Conservation (phyloP, 2,888 invertebrate genomes). For the Chaitophorus viminalis region DNA sequence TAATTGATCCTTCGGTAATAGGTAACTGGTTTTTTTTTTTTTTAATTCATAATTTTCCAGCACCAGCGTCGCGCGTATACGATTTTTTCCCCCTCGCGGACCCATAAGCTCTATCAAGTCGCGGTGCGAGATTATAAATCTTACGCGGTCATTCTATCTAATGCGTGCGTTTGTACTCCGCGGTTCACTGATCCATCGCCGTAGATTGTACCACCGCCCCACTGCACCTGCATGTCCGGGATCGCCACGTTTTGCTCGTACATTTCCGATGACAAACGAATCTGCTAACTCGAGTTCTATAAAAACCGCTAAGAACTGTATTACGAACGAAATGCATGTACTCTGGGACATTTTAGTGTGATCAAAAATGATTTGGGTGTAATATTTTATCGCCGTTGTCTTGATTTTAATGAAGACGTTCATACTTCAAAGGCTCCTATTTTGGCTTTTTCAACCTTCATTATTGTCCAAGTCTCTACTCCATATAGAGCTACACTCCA, state of each 20-base stretch:
- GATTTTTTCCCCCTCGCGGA: not conserved
- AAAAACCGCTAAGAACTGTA: no score
- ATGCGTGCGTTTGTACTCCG: not conserved
- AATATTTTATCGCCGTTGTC: no score
- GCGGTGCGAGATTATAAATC: slow-evolving; percentile 28
- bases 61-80: not conserved
- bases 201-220: not conserved
- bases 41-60: slow-evolving; percentile 41
- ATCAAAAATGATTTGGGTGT: no score
- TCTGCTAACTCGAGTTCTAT: not conserved
- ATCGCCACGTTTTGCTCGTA: not conserved
- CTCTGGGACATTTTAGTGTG: no score
- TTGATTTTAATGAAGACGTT: no score
- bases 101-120: not conserved
- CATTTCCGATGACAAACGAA: not conserved
- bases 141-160: slow-evolving; percentile 32
- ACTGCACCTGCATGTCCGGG: no score
- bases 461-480: no score
- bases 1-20: slow-evolving; percentile 38
- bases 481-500: no score
- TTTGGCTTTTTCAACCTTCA: no score
- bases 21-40: not conserved
- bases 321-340: no score
- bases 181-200: not conserved
- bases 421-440: no score